Conservation (phyloP, 2,888 invertebrate genomes). For the Temnothorax ravouxi region DNA sequence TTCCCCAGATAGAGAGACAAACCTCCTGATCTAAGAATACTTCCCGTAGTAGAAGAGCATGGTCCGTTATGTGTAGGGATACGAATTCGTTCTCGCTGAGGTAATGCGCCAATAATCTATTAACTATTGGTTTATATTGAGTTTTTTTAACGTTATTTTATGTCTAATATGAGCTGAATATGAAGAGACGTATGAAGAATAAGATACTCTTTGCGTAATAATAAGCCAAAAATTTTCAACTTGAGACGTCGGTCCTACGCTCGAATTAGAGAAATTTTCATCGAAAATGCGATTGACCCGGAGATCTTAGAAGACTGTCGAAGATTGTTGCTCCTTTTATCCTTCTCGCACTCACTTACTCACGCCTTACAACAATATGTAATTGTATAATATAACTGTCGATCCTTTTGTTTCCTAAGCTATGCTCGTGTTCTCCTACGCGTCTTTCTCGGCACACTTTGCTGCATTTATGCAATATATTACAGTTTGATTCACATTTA, state of each 20-base stretch:
- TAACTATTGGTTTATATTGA: constrained; percentile 26
- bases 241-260: not conserved
- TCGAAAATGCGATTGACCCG: not conserved
- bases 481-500: constrained; percentile 49
- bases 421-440: not conserved
- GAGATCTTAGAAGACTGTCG: not conserved
- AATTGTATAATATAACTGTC: constrained; percentile 11
- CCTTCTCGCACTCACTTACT: constrained; percentile 2
- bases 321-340: constrained; percentile 1
- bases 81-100: constrained; percentile 6
- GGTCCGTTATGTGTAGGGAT: constrained; percentile 19
- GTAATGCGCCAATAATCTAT: constrained; percentile 6
- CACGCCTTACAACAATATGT: constrained; percentile 24
- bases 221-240: not conserved
- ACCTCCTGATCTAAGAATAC: not conserved
- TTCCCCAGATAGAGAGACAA: not conserved
- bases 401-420: not conserved
- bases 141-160: constrained; percentile 16
- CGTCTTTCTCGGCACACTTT: constrained; percentile 1
- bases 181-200: constrained; percentile 16
- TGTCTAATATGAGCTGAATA: constrained; percentile 28
- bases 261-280: not conserved
- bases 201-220: not conserved
- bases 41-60: constrained; percentile 22
- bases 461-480: constrained; percentile 28